A percentile compares a stretch with the other conserved stretches of the same genome.
These are phyloP conservation scores for Aleiodes testaceus DNA, from an alignment of 2,888 invertebrate genomes.

Conservation along the genomic window DNA sequence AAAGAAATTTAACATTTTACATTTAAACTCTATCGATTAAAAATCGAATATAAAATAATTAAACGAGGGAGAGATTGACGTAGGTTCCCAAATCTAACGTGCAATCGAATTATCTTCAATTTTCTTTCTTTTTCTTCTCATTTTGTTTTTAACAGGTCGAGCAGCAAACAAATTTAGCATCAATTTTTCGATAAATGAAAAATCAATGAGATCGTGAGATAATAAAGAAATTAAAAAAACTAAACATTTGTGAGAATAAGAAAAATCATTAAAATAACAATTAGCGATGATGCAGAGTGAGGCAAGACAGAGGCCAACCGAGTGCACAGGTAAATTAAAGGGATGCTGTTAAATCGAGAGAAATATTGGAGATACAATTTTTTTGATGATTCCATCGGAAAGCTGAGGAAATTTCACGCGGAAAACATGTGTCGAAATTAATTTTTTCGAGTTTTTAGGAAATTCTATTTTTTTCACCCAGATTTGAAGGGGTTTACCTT, in stretches of 20 bases:
- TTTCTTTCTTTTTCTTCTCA: slow-evolving; percentile 34
- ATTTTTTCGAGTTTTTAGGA: no score
- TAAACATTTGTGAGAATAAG: background rate
- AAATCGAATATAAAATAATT: background rate
- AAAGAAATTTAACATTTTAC: background rate
- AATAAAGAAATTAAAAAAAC: slow-evolving; percentile 2
- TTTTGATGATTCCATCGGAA: no score
- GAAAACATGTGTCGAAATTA: no score
- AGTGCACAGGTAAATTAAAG: slow-evolving; percentile 52
- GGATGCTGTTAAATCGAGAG: slow-evolving; percentile 26
- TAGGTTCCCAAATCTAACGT: slow-evolving; percentile 16
- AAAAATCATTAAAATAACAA: slow-evolving; percentile 7
- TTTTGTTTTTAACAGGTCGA: slow-evolving; percentile 52
- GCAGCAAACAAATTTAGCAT: slow-evolving; percentile 41
- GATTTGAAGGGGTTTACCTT: no score
- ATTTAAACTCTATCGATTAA: slow-evolving; percentile 6
- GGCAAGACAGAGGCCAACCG: slow-evolving; percentile 50
- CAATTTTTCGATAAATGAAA: slow-evolving; percentile 34
- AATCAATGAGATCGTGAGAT: background rate
- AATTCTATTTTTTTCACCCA: no score
- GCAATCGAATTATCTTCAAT: background rate
- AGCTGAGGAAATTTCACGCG: no score
- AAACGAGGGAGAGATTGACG: slow-evolving; percentile 45
- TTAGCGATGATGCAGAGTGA: slow-evolving; percentile 53
- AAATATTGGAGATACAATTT: no score